phyloP scores from a whole-genome alignment of 2,113 vertebrate genomes.

The Sinocyclocheilus anshuiensis region DNA sequence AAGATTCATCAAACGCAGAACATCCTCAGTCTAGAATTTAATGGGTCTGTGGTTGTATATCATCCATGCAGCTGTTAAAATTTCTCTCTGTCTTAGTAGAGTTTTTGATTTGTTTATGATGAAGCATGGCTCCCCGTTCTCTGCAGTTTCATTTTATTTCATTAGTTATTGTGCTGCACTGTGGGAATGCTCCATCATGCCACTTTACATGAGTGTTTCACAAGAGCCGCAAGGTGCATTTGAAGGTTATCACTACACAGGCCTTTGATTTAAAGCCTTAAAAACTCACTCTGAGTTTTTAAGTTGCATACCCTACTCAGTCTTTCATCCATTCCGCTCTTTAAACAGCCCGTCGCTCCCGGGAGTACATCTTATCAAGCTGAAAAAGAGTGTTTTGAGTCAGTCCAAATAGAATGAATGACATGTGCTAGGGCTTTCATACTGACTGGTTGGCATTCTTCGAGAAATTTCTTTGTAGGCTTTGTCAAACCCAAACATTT shows the following conservation, averaged over 20 bases:
- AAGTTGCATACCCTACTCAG: neutral
- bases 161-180: neutral
- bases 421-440: neutral
- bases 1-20: conserved; percentile 34
- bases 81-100: neutral
- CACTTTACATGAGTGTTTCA: neutral
- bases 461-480: neutral
- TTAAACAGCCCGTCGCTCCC: neutral
- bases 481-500: neutral
- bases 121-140: neutral
- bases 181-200: neutral
- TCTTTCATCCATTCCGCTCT: neutral
- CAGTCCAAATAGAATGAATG: neutral
- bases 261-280: conserved; percentile 1
- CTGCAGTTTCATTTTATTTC: neutral
- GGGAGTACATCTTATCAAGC: neutral
- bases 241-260: neutral
- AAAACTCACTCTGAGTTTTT: neutral
- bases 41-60: conserved; percentile 2
- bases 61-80: neutral
- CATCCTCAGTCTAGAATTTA: conserved; percentile 16
- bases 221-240: neutral
- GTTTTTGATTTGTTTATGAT: neutral
- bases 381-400: neutral
- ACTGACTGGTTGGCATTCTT: neutral